Evolutionary conservation across 2,797 vertebrate genomes (phyloP), one percentile per base, ranked within the genome.

Genomic region (Pangasius krempfi): DNA sequence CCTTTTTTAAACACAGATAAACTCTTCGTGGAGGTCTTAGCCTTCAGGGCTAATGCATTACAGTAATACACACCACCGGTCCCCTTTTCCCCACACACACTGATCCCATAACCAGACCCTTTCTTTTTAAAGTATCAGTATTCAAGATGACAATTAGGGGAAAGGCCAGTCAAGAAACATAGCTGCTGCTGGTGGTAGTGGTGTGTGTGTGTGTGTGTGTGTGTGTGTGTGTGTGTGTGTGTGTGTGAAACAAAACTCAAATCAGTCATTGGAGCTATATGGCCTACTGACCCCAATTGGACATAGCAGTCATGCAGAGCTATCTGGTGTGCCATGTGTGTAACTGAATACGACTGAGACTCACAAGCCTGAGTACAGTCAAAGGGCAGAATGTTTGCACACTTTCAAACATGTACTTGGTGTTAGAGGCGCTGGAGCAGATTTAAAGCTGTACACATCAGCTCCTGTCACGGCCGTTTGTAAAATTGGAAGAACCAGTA

Each of bases 281-380:
- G 88, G 68, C 88, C 86, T 89, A 89, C 79, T 83, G 85, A 89
- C 85, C 88, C 88, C 76, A 89, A 89, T 66, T 86, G 85, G 85
- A 87, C 79, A 89, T 86, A 76, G 83, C 84, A 89, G 78, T 86
- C 68, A 86, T 60, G 88, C 88, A 81, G 66, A 81, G 84, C 88
- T 89, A 89, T 89, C 88, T 89, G 88, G 88, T 75, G 66, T 66
- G 66, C 78, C 85, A 86, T 86, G 85, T 86, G 88, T 89, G 85
- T 86, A 86, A 86, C 78, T 30, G 56, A 86, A 70, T 75, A 62
- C 18, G 37, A 47, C 72, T n/a, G 50, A 58, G 70, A 58, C 60
- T 76, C 70, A 68, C 25, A 72, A 86, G 58, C 18, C 60, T 56
- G 44, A 70, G 87, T 64, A 84, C 56, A 47, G 79, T 88, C 50